Conservation (phyloP, 2,888 invertebrate genomes). For the Diadegma fenestrale region DNA sequence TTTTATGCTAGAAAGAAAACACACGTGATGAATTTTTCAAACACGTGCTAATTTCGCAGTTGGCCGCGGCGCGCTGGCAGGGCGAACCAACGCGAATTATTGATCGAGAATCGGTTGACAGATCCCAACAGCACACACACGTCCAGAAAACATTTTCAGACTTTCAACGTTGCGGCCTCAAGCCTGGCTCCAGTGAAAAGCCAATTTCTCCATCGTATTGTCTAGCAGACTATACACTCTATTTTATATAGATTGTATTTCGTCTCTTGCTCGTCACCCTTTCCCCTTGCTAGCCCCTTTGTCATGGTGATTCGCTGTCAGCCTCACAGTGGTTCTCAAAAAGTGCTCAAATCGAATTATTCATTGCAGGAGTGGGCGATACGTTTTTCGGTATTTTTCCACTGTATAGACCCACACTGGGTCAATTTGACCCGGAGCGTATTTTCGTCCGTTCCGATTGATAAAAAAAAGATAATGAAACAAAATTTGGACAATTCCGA, state of each 20-base stretch:
- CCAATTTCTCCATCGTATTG: slow-evolving; percentile 36
- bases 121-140: slow-evolving; percentile 79
- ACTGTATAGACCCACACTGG: not conserved
- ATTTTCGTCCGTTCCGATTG: not conserved
- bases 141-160: slow-evolving; percentile 9
- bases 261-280: slow-evolving; percentile 57
- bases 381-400: no score
- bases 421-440: not conserved
- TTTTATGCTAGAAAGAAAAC: not conserved
- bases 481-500: no score
- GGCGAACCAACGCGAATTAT: slow-evolving; percentile 80
- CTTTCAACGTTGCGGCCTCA: slow-evolving; percentile 2
- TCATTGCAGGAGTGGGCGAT: not conserved
- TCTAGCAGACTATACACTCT: slow-evolving; percentile 21
- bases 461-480: no score
- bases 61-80: slow-evolving; percentile 66
- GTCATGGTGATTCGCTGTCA: slow-evolving; percentile 81
- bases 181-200: slow-evolving; percentile 31
- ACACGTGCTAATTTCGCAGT: slow-evolving; percentile 61
- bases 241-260: slow-evolving; percentile 50
- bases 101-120: slow-evolving; percentile 84
- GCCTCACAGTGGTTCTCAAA: slow-evolving; percentile 73
- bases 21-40: slow-evolving; percentile 10
- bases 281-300: slow-evolving; percentile 74
- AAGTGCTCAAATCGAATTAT: not conserved